Base-by-base conservation (phyloP, 2,797 vertebrate genomes). In the Poecilia gillii region DNA sequence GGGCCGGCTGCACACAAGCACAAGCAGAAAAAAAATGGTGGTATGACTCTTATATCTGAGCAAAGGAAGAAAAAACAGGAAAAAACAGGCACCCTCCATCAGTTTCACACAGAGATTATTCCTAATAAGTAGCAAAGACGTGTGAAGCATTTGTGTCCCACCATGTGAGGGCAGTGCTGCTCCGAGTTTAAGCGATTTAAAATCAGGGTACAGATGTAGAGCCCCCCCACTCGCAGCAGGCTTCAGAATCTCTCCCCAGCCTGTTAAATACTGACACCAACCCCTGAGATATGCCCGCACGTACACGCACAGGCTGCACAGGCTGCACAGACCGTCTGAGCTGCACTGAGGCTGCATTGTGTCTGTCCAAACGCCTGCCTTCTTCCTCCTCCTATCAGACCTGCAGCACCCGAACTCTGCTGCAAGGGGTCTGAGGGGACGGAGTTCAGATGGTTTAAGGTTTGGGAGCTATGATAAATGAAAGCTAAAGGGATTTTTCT, bases 161-260 rank as follows among this genome's bases (percentile, higher is more conserved):
- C 94, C 94, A 93, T 89, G 80, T 91, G 94, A 93, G 90, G 94
- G 94, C 93, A 94, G 91, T 90, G 90, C 82, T 79, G 92, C 77
- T 88, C 91, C 77, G 83, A 79, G 51, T 90, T 91, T 80, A 72
- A 36, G 12, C 80, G 82, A 81, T 75, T 36, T 36, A 14, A 82
- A 84, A 81, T 73, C 46, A 77, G 87, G 85, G 88, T 74, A 78
- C 84, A 84, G 80, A 85, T 81, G 88, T 49, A 41, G 85, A 89
- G 84, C 88, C 89, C 86, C 89, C 66, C 89, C 62, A 82, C 88
- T 94, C 82, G 76, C 93, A 92, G 80, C 39, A 23, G 1, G 39
- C 82, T 83, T 91, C 81, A 92, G 91, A 95, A 95, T 95, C 83
- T 95, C 90, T 87, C 89, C 75, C 81, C 82, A 85, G 88, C 74